Conservation (phyloP, 2,797 vertebrate species). For the Lagocephalus sceleratus region DNA sequence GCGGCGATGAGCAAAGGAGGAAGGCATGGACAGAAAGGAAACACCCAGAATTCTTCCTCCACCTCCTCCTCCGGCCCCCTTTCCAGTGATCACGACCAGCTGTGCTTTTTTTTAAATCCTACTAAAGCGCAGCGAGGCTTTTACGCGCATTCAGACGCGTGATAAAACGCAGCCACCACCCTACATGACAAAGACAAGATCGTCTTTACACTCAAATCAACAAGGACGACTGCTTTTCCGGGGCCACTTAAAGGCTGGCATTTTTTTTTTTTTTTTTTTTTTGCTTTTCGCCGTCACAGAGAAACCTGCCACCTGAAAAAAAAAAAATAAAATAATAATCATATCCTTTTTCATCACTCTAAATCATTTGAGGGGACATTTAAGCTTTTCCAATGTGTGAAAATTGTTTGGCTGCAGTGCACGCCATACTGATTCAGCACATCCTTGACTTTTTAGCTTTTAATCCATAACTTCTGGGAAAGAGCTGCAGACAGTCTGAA, state of each 20-base stretch:
- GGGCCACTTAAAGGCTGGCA: too few species aligned
- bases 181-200: slow-evolving; percentile 37
- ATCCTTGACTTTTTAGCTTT: slow-evolving; percentile 8
- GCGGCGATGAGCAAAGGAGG: slow-evolving; percentile 47
- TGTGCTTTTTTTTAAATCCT: slow-evolving; percentile 47
- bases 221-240: slow-evolving; percentile 1
- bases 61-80: slow-evolving; percentile 57
- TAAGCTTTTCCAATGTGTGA: neutral
- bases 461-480: slow-evolving; percentile 9
- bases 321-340: neutral
- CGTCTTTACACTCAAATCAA: slow-evolving; percentile 24
- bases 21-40: slow-evolving; percentile 65
- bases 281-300: too few species aligned
- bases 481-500: neutral
- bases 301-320: too few species aligned
- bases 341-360: neutral
- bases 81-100: slow-evolving; percentile 72
- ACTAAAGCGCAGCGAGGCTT: slow-evolving; percentile 43
- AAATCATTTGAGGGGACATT: neutral
- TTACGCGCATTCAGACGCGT: slow-evolving; percentile 41
- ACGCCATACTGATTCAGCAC: neutral
- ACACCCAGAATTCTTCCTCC: slow-evolving; percentile 67
- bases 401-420: slow-evolving; percentile 1
- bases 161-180: slow-evolving; percentile 54
- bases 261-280: slow-evolving; percentile 1